phyloP scores from a whole-genome alignment of 1,140 invertebrate genomes.

The Streblospio benedicti region DNA sequence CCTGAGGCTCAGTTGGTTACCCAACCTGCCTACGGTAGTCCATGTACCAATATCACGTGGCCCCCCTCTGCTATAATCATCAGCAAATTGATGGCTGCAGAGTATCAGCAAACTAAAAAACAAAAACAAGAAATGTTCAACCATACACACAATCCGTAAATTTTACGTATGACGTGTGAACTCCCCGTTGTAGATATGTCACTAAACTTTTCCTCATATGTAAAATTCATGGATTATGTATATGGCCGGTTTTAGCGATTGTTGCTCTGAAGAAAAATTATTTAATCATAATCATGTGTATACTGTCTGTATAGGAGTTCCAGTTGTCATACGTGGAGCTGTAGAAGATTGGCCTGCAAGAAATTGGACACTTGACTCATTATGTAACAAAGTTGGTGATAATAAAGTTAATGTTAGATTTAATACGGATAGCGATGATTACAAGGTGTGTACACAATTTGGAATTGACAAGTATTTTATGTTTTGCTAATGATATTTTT shows the following conservation, averaged over 20 bases:
- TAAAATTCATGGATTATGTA: neutral
- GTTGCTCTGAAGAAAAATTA: neutral
- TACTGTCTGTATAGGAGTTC: slow-evolving; percentile 13
- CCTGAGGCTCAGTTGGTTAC: no score
- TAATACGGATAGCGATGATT: slow-evolving; percentile 18
- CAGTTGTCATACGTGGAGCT: slow-evolving; percentile 20
- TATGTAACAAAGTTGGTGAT: slow-evolving; percentile 16
- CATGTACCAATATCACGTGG: no score
- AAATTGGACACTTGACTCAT: slow-evolving; percentile 17
- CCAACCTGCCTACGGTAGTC: no score
- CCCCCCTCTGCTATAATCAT: no score
- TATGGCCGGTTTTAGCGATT: neutral
- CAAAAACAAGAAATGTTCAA: neutral
- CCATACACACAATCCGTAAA: no score
- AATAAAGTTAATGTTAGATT: slow-evolving; percentile 12
- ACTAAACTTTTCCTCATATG: neutral
- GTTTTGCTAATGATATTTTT: no score
- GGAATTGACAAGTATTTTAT: neutral
- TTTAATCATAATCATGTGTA: neutral
- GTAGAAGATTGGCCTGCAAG: slow-evolving; percentile 18
- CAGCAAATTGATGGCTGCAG: no score
- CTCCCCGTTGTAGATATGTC: neutral
- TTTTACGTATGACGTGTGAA: no score
- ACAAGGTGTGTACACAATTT: slow-evolving; percentile 13
- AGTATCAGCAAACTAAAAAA: no score